Evolutionary conservation across 2,113 vertebrate species (phyloP).

Genomic region (Pungitius pungitius): DNA sequence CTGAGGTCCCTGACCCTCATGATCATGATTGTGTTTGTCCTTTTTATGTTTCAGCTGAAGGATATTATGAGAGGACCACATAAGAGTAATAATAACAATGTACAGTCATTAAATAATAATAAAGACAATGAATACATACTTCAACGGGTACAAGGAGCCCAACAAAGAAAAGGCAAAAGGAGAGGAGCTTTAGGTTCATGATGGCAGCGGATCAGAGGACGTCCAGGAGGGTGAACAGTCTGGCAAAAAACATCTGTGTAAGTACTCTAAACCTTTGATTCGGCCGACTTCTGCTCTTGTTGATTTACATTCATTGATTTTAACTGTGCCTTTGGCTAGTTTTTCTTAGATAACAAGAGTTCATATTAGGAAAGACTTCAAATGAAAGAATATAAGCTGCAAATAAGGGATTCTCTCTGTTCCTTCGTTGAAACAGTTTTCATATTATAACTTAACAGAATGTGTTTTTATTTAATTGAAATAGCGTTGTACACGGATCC

Average conservation of each 20-base stretch:
- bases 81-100: neutral
- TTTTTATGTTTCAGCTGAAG: slow-evolving; percentile 56
- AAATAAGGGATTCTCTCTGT: neutral
- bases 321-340: neutral
- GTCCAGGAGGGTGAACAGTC: slow-evolving; percentile 40
- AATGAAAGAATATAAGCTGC: neutral
- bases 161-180: slow-evolving; percentile 68
- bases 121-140: slow-evolving; percentile 63
- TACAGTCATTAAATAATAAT: neutral
- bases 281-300: neutral
- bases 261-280: slow-evolving; percentile 68
- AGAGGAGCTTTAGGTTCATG: slow-evolving; percentile 78
- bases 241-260: slow-evolving; percentile 31
- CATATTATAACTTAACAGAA: neutral
- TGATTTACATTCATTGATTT: slow-evolving; percentile 60
- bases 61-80: neutral
- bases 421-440: neutral
- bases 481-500: neutral
- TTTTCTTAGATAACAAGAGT: neutral
- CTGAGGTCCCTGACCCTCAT: neutral
- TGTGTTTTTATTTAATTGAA: neutral
- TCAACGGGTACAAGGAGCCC: slow-evolving; percentile 72
- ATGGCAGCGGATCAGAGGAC: slow-evolving; percentile 43
- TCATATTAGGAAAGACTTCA: neutral
- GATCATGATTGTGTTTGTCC: slow-evolving; percentile 21